Evolutionary conservation across 2,888 invertebrate genomes (phyloP).

Genomic region (Mermis nigrescens): DNA sequence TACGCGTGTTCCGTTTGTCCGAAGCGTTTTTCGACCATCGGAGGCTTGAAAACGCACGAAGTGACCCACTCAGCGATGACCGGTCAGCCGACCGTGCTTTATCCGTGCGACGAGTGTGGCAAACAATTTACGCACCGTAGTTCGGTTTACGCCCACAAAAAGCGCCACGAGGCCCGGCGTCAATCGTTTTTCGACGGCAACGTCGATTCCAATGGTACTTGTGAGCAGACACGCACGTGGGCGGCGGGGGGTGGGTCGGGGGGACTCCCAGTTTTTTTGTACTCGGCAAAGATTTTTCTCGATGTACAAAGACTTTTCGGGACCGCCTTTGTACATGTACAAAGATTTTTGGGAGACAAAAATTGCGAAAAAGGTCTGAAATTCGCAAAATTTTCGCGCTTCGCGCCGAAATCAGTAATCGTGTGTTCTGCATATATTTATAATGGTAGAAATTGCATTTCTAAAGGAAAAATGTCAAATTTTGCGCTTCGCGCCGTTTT

Average conservation of each 20-base stretch:
- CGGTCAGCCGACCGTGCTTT: neutral
- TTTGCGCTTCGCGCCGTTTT: no score
- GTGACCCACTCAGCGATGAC: constrained; percentile 5
- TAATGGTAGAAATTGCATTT: no score
- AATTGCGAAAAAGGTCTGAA: no score
- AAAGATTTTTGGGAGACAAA: no score
- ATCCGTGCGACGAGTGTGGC: constrained; percentile 9
- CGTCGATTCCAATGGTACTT: neutral
- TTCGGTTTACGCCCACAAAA: constrained; percentile 11
- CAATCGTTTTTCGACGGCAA: neutral
- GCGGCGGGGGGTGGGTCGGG: neutral
- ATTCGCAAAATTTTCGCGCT: no score
- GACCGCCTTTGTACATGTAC: no score
- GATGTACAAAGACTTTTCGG: no score
- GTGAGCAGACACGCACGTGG: neutral
- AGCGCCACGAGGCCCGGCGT: constrained; percentile 2
- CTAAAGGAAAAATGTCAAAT: no score
- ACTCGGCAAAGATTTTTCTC: no score
- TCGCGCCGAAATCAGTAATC: no score
- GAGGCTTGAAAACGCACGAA: constrained; percentile 11
- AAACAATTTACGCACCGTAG: constrained; percentile 8
- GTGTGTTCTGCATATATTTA: no score
- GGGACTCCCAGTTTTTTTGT: no score
- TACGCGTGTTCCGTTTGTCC: constrained; percentile 8
- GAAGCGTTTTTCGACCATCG: constrained; percentile 10